Conservation (phyloP, 2,888 invertebrate genomes). For the Scaptomyza polygonia region DNA sequence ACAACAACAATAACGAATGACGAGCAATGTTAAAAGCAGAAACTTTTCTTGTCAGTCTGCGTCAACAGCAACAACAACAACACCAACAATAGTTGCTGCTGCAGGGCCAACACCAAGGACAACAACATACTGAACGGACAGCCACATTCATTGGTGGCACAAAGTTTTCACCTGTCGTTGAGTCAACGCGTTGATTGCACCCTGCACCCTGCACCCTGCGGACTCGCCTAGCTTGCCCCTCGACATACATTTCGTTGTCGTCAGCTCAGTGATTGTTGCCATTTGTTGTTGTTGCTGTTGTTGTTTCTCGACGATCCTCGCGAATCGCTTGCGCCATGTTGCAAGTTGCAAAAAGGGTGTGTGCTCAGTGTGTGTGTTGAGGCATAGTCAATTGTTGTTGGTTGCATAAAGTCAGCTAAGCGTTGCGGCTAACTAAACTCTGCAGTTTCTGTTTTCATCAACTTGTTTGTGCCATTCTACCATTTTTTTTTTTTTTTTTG, state of each 20-base stretch:
- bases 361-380: conserved; percentile 18
- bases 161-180: conserved; percentile 72
- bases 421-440: conserved; percentile 25
- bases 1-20: conserved; percentile 39
- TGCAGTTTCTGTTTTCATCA: conserved; percentile 10
- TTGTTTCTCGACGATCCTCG: conserved; percentile 43
- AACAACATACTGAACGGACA: conserved; percentile 31
- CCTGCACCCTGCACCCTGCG: conserved; percentile 30
- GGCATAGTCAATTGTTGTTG: conserved; percentile 26
- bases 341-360: conserved; percentile 24
- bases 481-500: background rate
- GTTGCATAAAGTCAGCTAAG: conserved; percentile 38
- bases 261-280: conserved; percentile 64
- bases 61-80: conserved; percentile 46
- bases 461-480: conserved; percentile 30
- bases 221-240: background rate
- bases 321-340: conserved; percentile 46
- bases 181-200: conserved; percentile 72
- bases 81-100: conserved; percentile 39
- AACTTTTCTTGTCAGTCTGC: conserved; percentile 68
- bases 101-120: conserved; percentile 30
- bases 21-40: conserved; percentile 45
- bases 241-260: conserved; percentile 13
- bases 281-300: conserved; percentile 55
- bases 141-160: conserved; percentile 67